Percentiles rank a stretch among this genome's conserved stretches.
Evolutionary conservation across 1,140 invertebrate species (phyloP).

Genomic region (Bombus impatiens): DNA sequence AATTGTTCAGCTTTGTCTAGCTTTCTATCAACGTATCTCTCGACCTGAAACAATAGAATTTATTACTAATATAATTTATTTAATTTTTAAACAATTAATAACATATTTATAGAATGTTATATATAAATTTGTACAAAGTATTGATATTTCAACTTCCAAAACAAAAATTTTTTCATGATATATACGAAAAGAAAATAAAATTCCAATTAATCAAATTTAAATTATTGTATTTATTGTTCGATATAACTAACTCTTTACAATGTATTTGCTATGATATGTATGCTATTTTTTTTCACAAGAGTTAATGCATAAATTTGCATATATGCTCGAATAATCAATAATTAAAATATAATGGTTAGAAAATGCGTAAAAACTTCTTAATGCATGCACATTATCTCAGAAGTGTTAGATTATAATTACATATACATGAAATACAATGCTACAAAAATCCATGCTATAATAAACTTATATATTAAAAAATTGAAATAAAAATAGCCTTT

Average conservation of each 20-base stretch:
- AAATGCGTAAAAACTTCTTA: slow-evolving; percentile 6
- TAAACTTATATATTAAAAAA: slow-evolving; percentile 18
- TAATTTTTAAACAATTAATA: not conserved
- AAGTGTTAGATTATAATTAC: slow-evolving; percentile 4
- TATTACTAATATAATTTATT: slow-evolving; percentile 31
- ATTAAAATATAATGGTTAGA: not conserved
- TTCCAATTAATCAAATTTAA: slow-evolving; percentile 15
- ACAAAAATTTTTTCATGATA: not conserved
- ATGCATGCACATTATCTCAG: slow-evolving; percentile 26
- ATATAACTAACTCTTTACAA: slow-evolving; percentile 16
- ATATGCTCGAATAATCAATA: not conserved
- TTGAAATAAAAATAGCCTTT: not conserved
- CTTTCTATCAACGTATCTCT: slow-evolving; percentile 90
- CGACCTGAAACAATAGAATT: slow-evolving; percentile 84
- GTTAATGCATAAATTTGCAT: slow-evolving; percentile 17
- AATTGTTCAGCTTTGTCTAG: slow-evolving; percentile 89
- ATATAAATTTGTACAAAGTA: slow-evolving; percentile 11
- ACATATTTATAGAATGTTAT: not conserved
- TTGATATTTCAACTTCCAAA: not conserved
- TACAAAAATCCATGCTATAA: not conserved
- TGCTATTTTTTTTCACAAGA: not conserved
- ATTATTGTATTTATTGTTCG: slow-evolving; percentile 18
- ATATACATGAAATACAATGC: slow-evolving; percentile 28
- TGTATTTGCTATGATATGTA: not conserved
- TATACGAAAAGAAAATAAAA: slow-evolving; percentile 20